Conservation (phyloP, 2,888 invertebrate species). For the Mechanitis messenoides region DNA sequence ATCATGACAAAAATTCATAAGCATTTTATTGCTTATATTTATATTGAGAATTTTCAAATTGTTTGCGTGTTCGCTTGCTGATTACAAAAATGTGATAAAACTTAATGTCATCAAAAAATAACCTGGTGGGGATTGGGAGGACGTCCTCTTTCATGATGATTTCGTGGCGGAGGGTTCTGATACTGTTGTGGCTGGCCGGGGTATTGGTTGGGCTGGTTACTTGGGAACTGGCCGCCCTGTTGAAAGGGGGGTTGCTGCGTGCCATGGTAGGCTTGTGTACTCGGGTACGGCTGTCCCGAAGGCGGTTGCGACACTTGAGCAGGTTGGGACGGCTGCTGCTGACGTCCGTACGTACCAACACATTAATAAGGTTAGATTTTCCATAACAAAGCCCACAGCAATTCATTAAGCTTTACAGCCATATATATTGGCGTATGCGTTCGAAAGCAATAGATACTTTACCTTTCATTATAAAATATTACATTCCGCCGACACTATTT, state of each 20-base stretch:
- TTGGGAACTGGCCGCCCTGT: conserved; percentile 71
- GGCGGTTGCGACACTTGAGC: conserved; percentile 73
- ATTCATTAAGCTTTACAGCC: conserved; percentile 70
- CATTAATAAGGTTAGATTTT: conserved; percentile 78
- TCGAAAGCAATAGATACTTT: conserved; percentile 68
- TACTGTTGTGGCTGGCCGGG: conserved; percentile 62
- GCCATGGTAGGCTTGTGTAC: conserved; percentile 75
- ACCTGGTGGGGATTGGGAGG: conserved; percentile 73
- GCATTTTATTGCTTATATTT: no score
- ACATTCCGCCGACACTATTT: conserved; percentile 71
- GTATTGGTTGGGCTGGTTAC: conserved; percentile 61
- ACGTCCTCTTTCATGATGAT: conserved; percentile 73
- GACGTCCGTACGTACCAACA: conserved; percentile 78
- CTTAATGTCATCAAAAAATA: conserved; percentile 23
- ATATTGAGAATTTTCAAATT: no score
- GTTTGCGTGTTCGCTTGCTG: no score
- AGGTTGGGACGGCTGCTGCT: conserved; percentile 77
- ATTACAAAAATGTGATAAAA: conserved; percentile 19
- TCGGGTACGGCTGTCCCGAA: conserved; percentile 72
- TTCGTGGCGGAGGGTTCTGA: conserved; percentile 71
- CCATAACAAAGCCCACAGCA: conserved; percentile 73
- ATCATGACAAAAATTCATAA: no score
- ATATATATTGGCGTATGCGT: conserved; percentile 63
- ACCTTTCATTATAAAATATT: conserved; percentile 63
- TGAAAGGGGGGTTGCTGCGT: conserved; percentile 74